Evolutionary conservation across 2,113 vertebrate genomes (phyloP).

Genomic region (Syngnathus floridae): DNA sequence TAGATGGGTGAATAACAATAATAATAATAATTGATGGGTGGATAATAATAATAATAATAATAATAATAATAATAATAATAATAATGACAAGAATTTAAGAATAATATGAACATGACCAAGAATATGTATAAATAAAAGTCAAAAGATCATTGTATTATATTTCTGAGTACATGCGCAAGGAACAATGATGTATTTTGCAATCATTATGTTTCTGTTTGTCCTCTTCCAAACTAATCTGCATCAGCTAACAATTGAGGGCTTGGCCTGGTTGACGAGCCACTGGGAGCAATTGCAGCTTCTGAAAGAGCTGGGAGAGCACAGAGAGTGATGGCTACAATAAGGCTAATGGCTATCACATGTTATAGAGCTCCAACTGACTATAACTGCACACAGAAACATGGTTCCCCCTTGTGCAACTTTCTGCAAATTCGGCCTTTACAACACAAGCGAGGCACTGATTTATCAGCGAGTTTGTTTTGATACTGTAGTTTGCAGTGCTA

Average conservation of each 20-base stretch:
- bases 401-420: conserved; percentile 28
- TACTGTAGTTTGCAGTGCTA: conserved; percentile 18
- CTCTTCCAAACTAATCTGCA: conserved; percentile 81
- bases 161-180: conserved; percentile 55
- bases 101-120: not conserved
- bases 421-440: conserved; percentile 6
- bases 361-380: conserved; percentile 54
- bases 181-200: conserved; percentile 59
- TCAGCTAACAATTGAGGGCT: conserved; percentile 76
- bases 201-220: conserved; percentile 30
- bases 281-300: conserved; percentile 75
- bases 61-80: no score
- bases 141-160: not conserved
- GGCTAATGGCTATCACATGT: conserved; percentile 86
- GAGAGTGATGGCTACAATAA: conserved; percentile 72
- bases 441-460: conserved; percentile 1
- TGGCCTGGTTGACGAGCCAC: conserved; percentile 73
- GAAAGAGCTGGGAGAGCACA: conserved; percentile 60
- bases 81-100: no score
- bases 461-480: conserved; percentile 1
- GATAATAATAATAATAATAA: no score
- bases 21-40: no score
- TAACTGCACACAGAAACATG: conserved; percentile 70
- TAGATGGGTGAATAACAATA: no score
- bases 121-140: not conserved